A percentile compares a stretch with the other conserved stretches of the same genome.
Conservation (phyloP, 2,113 vertebrate genomes). For the Pygathrix nemaeus region DNA sequence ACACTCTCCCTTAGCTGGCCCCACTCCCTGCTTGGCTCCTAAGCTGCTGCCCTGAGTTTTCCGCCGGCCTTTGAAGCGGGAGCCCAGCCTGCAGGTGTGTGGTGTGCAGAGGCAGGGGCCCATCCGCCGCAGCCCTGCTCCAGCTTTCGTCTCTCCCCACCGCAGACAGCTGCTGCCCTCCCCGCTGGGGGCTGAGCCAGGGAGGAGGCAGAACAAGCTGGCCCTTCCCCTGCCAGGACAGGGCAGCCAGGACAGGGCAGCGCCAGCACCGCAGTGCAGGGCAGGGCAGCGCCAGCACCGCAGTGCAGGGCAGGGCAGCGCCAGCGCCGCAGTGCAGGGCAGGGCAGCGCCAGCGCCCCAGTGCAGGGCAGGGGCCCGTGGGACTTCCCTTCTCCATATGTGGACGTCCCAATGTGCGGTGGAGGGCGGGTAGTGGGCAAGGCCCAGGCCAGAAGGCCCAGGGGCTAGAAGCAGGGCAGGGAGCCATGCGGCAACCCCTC, state of each 20-base stretch:
- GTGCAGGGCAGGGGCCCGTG: neutral
- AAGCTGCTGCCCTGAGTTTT: slow-evolving; percentile 14
- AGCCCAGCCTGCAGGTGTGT: neutral
- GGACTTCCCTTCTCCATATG: neutral
- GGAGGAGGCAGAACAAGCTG: slow-evolving; percentile 78
- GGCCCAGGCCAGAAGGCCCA: neutral
- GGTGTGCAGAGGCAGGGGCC: neutral
- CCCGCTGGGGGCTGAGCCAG: neutral
- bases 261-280: slow-evolving; percentile 66
- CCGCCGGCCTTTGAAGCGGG: slow-evolving; percentile 69
- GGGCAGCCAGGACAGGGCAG: slow-evolving; percentile 42
- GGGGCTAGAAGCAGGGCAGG: neutral
- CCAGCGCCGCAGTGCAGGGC: slow-evolving; percentile 61
- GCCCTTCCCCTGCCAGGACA: slow-evolving; percentile 68
- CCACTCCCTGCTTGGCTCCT: neutral
- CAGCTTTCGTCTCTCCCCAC: neutral
- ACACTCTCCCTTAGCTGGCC: neutral
- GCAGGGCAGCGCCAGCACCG: slow-evolving; percentile 9
- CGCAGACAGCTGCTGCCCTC: neutral
- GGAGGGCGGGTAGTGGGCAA: neutral
- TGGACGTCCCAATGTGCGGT: neutral
- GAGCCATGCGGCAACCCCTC: fast-evolving
- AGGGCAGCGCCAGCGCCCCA: slow-evolving; percentile 57
- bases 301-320: slow-evolving; percentile 4
- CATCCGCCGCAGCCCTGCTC: neutral